Evolutionary conservation across 2,113 vertebrate genomes (phyloP), one percentile per base, ranked within the genome.

Genomic region (Cathartes aura): DNA sequence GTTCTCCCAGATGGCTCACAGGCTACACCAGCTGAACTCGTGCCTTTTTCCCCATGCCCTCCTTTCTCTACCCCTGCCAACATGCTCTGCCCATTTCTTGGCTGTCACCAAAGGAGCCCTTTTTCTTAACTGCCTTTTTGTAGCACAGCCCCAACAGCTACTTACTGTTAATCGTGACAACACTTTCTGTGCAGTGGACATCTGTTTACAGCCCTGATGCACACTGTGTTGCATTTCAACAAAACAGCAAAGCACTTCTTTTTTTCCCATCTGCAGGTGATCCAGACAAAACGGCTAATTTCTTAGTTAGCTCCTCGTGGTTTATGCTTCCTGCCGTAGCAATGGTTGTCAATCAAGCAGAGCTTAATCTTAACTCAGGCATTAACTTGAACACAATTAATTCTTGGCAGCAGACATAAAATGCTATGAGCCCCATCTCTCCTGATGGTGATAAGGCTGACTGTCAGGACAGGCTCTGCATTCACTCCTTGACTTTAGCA

Each of bases 311-410:
- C 27, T 89, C 55, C 84, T 90, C 12, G 0, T 60, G 71, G 64
- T 55, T 95, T 45, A 16, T 43, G 79, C 50, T 90, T 87, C 56
- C 74, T 96, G 82, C 42, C 62, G 1, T 70, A 78, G 91, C 87
- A 92, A 89, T n/a, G 81, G 74, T 42, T 96, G 94, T 97, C 95
- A 97, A 70, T 97, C 96, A 97, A 93, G 89, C 36, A 90, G 75
- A 81, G 89, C 63, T 94, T 93, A 91, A 84, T 89, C 86, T 94
- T 55, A 90, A 93, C 74, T 96, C 92, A 91, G 95, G 96, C 93
- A 83, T 96, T 98, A 95, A 97, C 97, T 94, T 94, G 96, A 97
- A 93, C 82, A 53, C 96, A 97, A 97, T 97, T 93, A 96, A 95
- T 95, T 87, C 89, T 89, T 98, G 95, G 95, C 96, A 96, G 82